Base-by-base conservation (phyloP, 2,113 vertebrate species). In the Melanostigma gelatinosum region DNA sequence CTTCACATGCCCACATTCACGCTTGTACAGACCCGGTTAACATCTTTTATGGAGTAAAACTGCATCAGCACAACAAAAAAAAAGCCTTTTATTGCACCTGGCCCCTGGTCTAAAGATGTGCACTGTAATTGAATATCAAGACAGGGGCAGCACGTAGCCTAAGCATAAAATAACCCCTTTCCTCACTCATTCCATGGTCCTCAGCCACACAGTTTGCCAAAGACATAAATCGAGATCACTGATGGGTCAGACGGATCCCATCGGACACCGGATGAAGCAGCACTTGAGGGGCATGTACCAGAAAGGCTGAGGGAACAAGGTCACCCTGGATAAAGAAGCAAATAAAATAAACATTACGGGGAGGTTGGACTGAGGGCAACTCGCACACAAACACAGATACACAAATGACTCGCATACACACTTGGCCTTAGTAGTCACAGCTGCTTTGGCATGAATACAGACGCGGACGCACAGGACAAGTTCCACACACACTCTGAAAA, bases 41-140 rank as follows among this genome's bases (percentile, higher is more conserved):
- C 80, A 82, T 89, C 63, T 82, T 89, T 84, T 84, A 86, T 88
- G 86, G 84, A 83, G 64, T 60, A 77, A 87, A 69, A 84, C 66
- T 42, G 44, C 77, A 80, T 88, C 68, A 83, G 82, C 76, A 77
- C 48, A 70, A 20, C 8, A 50, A 6, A 85, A 83, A 89, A 69
- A 66, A 70, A 80, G 61, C 48, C 63, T 87, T 88, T 88, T 87
- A 85, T 89, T 87, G 77, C 78, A 70, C 72, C 79, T 88, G 82
- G 80, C 87, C 86, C 66, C 62, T 27, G 4, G 55, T 72, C 65
- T 73, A 79, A 72, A 77, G 42, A 80, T 79, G 67, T 48, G 72
- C 52, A 38, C 85, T 20, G 29, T 27, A 89, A 92, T 93, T 92
- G 69, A 92, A 92, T 92, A 90, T 81, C 79, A 91, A 90, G 83